phyloP scores from a whole-genome alignment of 2,113 vertebrate species.

The Lamprotornis superbus region DNA sequence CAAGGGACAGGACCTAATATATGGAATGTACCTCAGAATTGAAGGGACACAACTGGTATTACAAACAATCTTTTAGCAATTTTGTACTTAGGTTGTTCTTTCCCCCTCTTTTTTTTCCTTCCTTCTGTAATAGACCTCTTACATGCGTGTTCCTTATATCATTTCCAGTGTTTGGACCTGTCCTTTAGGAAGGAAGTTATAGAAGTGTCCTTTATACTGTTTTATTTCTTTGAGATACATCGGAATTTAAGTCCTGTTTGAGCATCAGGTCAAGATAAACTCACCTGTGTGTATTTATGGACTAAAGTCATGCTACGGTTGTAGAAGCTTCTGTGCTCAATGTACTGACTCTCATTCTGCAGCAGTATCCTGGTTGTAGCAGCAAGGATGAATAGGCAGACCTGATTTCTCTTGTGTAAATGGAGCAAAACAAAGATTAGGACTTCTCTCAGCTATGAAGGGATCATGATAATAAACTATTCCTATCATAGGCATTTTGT shows the following conservation, averaged over 20 bases:
- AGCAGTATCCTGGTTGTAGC: background rate
- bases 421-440: background rate
- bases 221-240: background rate
- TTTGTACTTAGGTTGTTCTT: background rate
- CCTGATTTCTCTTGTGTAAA: background rate
- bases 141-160: background rate
- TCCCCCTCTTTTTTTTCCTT: background rate
- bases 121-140: background rate
- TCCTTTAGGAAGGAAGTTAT: background rate
- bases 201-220: background rate
- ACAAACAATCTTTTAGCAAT: background rate
- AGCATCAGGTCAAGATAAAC: background rate
- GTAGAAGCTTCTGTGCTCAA: background rate
- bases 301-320: background rate
- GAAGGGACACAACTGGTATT: background rate
- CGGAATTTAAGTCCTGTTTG: background rate
- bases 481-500: background rate
- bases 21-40: background rate
- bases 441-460: background rate
- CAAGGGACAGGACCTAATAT: background rate
- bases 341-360: background rate
- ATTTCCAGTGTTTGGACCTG: background rate
- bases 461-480: background rate
- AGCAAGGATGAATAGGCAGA: background rate
- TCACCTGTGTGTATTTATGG: rapidly evolving